Evolutionary conservation across 2,888 invertebrate species (phyloP), one percentile per base, ranked within the genome.

Genomic region (Napeogenes inachia): DNA sequence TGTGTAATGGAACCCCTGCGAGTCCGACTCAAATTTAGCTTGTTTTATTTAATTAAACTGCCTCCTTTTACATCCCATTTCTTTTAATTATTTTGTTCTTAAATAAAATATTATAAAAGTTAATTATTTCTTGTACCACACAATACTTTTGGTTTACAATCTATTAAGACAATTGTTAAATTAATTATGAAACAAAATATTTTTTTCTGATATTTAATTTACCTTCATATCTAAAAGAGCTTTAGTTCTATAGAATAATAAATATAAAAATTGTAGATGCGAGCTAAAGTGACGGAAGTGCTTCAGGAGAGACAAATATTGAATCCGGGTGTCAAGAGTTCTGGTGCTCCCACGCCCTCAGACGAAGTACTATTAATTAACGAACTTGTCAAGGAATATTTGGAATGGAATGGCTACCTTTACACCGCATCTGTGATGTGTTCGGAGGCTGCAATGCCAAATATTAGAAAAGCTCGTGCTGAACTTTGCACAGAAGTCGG

Each of bases 401-500:
- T 94, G 4, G 91, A 92, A 68, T 94, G 94, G 94, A 94, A 94
- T 70, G 94, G 94, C 0, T 94, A 94, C 70, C 84, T 93, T 35
- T 94, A 94, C 69, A 92, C 93, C 0, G 87, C 91, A 0, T 91
- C 89, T 0, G 91, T 93, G 38, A 84, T 93, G 81, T 73, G 80
- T 38, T 88, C 92, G 54, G 93, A 90, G 68, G 84, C 89, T 2
- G 81, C 77, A 0, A 74, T 89, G 79, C 77, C 86, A 0, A 71
- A 69, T 1, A 72, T 74, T 0, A 84, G 80, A 65, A 80, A 76
- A 58, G 65, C 76, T 0, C 78, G 89, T 56, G 47, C 72, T 0
- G 82, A 84, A 0, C 69, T 90, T 0, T 89, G 89, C 61, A 69
- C 77, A 0, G 85, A 86, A 59, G 89, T 93, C 0, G 92, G 92